These are phyloP conservation scores for Euwallacea similis DNA, from an alignment of 1,140 invertebrate species.

Conservation along the genomic window DNA sequence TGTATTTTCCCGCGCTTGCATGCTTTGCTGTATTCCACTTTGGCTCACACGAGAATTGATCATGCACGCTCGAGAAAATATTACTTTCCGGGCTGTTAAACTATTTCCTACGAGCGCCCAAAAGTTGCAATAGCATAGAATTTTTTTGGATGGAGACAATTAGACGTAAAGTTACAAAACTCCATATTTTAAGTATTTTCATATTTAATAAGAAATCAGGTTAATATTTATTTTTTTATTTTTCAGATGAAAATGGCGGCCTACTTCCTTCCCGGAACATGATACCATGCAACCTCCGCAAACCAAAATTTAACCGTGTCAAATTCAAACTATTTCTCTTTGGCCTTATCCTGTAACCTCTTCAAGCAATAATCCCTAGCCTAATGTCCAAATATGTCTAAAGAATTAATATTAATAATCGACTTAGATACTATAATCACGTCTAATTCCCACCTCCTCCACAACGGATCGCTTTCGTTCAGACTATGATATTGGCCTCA, in stretches of 20 bases:
- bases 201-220: not conserved
- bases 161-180: too few relatives aligned
- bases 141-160: too few relatives aligned
- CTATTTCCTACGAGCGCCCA: too few relatives aligned
- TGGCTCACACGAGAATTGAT: too few relatives aligned
- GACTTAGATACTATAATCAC: constrained; percentile 53
- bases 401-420: constrained; percentile 51
- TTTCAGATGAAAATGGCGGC: constrained; percentile 37
- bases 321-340: constrained; percentile 38
- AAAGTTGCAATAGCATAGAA: too few relatives aligned
- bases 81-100: too few relatives aligned
- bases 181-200: too few relatives aligned
- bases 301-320: constrained; percentile 42
- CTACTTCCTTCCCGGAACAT: constrained; percentile 32
- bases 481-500: constrained; percentile 20
- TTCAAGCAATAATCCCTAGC: constrained; percentile 36
- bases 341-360: constrained; percentile 28
- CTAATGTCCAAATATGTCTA: constrained; percentile 47
- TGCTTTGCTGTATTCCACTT: too few relatives aligned
- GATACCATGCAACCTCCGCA: constrained; percentile 34
- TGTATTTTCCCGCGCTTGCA: too few relatives aligned
- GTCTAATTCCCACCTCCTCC: constrained; percentile 18
- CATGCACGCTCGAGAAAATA: too few relatives aligned
- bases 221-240: constrained; percentile 16
- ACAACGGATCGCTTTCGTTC: constrained; percentile 21